Conservation (phyloP, 2,888 invertebrate species). For the Diaperis boleti region DNA sequence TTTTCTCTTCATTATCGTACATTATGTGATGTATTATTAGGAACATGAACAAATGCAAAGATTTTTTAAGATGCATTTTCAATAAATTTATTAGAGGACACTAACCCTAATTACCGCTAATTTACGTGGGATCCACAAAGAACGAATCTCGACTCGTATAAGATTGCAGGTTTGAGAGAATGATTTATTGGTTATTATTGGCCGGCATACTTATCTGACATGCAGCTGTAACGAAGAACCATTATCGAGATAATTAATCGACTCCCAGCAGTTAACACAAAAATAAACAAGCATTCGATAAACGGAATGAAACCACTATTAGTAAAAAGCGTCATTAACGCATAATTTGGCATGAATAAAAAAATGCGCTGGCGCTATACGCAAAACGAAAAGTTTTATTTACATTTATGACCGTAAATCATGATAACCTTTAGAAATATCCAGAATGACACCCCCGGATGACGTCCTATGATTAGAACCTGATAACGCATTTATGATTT, state of each 20-base stretch:
- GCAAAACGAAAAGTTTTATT: background rate
- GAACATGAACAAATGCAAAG: no score
- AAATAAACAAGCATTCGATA: background rate
- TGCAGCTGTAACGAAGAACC: background rate
- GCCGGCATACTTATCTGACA: background rate
- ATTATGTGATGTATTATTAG: no score
- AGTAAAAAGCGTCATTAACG: background rate
- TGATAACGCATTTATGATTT: background rate
- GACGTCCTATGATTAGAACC: background rate
- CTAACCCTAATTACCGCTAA: slow-evolving; percentile 1
- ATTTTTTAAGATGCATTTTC: no score
- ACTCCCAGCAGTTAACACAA: background rate
- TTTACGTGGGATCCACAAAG: background rate
- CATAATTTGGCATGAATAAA: background rate
- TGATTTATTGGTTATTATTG: background rate
- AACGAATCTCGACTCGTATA: background rate
- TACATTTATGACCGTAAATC: background rate
- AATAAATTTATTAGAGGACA: background rate
- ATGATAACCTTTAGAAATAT: background rate
- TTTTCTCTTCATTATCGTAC: no score
- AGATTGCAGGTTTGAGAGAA: background rate
- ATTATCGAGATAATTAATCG: background rate
- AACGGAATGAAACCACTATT: background rate
- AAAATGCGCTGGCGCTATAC: background rate
- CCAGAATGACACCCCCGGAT: background rate